phyloP scores from a whole-genome alignment of 2,888 invertebrate genomes.

The Tenthredo distinguenda region DNA sequence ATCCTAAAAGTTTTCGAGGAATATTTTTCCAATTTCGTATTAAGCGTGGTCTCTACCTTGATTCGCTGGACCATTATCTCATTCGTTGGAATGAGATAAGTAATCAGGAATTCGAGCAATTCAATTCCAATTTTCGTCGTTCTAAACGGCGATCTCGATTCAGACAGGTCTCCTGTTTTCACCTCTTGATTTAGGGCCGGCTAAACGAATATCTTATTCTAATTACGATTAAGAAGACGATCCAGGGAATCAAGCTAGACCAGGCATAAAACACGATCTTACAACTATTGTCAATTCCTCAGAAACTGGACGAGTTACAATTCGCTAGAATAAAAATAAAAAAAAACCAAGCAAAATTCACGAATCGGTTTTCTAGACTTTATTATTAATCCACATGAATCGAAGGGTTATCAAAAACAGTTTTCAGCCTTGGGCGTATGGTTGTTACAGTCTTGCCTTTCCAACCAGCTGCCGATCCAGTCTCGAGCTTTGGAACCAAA shows the following conservation, averaged over 20 bases:
- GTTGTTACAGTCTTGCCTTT: no score
- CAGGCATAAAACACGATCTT: not conserved
- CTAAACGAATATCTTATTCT: not conserved
- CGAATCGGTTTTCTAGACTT: not conserved
- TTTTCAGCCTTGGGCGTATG: no score
- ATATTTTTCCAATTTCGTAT: not conserved
- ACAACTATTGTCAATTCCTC: not conserved
- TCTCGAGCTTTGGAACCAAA: not conserved
- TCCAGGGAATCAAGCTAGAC: not conserved
- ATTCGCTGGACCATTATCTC: not conserved
- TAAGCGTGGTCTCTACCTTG: not conserved
- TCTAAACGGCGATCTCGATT: not conserved
- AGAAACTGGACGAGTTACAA: not conserved
- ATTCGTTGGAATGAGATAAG: not conserved
- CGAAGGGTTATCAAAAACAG: no score
- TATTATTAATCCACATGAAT: no score
- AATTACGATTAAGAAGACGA: not conserved
- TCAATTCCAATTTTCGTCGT: not conserved
- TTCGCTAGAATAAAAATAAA: not conserved
- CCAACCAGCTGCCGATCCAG: no score
- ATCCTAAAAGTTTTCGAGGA: not conserved
- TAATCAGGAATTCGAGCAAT: not conserved
- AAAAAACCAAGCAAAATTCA: not conserved
- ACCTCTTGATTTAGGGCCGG: not conserved
- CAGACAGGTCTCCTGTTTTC: not conserved